phyloP scores from a whole-genome alignment of 2,113 vertebrate species.

The Neoarius graeffei region DNA sequence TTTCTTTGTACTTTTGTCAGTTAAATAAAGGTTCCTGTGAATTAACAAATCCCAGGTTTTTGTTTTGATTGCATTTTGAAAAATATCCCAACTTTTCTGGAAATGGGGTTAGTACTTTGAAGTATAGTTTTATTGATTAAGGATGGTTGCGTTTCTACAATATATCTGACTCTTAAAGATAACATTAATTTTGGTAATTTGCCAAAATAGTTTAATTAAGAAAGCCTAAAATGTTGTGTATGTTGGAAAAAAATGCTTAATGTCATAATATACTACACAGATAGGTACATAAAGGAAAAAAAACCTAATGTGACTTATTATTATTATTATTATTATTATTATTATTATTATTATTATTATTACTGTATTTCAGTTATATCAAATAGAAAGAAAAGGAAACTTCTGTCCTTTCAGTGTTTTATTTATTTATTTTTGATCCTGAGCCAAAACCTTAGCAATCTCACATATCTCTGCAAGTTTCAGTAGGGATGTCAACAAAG shows the following conservation, averaged over 20 bases:
- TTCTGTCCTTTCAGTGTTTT: background rate
- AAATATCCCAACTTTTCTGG: too few relatives aligned
- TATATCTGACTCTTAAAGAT: background rate
- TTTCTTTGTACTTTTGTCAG: too few relatives aligned
- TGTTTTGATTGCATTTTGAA: too few relatives aligned
- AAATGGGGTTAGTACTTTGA: background rate
- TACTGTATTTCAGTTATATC: background rate
- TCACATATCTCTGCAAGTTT: background rate
- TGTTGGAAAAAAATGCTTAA: background rate
- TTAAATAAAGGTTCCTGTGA: too few relatives aligned
- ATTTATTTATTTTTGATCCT: background rate
- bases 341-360: background rate
- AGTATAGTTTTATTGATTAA: background rate
- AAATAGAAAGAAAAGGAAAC: background rate
- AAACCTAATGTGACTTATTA: background rate
- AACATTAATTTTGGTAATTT: background rate
- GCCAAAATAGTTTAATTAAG: background rate
- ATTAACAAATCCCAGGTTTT: too few relatives aligned
- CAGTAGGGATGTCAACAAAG: background rate
- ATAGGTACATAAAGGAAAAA: background rate
- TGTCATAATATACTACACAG: background rate
- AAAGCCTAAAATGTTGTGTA: background rate
- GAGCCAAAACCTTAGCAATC: background rate
- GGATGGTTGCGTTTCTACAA: background rate
- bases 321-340: background rate